Evolutionary conservation across 1,140 invertebrate genomes (phyloP).

Genomic region (Bombyx mori): ASM3026992v2 NC_085108.1:4408501-4409000

Average conservation of each 20-base stretch:
- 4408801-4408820: constrained; percentile 72
- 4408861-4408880: too few species aligned
- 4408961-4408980: too few species aligned
- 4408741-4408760: constrained; percentile 76
- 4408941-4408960: too few species aligned
- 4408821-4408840: background rate
- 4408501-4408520: too few species aligned
- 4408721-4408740: constrained; percentile 78
- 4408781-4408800: constrained; percentile 73
- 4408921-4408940: too few species aligned
- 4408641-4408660: constrained; percentile 78
- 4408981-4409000: too few species aligned
- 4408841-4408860: too few species aligned
- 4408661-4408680: constrained; percentile 84
- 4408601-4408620: constrained; percentile 87
- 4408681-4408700: constrained; percentile 82
- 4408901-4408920: too few species aligned
- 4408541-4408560: too few species aligned
- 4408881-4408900: too few species aligned
- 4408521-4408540: too few species aligned
- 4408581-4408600: constrained; percentile 70
- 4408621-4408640: constrained; percentile 83
- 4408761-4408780: constrained; percentile 76
- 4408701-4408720: constrained; percentile 76
- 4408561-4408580: too few species aligned